Conservation (phyloP, 1,140 invertebrate genomes). For the Drosophila fuyamai region DNA sequence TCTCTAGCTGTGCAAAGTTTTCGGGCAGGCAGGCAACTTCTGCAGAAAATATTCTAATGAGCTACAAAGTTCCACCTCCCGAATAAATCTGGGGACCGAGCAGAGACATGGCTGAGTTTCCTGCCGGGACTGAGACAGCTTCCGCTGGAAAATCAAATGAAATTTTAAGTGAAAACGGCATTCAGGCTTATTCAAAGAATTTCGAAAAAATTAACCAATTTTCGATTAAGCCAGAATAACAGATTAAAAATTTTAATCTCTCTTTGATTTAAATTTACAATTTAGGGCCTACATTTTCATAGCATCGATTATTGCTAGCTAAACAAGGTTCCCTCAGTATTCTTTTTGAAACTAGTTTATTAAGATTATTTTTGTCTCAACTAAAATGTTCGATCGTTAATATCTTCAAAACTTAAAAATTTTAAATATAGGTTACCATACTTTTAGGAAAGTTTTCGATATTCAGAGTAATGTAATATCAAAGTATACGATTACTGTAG, state of each 20-base stretch:
- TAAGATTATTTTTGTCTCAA: too few species aligned
- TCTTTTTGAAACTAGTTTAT: too few species aligned
- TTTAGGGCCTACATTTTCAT: too few species aligned
- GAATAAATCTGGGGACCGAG: constrained; percentile 7
- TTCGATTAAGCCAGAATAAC: background rate
- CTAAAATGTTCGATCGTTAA: too few species aligned
- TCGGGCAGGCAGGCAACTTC: constrained; percentile 39
- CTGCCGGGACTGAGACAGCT: constrained; percentile 34
- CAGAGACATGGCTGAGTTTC: constrained; percentile 37
- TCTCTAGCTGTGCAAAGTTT: constrained; percentile 46
- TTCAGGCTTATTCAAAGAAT: constrained; percentile 13
- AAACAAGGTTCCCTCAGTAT: too few species aligned
- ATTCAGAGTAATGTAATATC: background rate
- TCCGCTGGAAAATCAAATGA: constrained; percentile 56
- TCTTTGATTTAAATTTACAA: too few species aligned
- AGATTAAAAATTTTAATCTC: too few species aligned
- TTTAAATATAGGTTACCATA: too few species aligned
- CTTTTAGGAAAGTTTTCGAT: background rate
- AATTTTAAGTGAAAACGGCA: constrained; percentile 44
- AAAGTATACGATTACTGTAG: too few species aligned
- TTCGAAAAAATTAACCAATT: background rate
- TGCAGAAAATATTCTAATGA: constrained; percentile 81
- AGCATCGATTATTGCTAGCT: too few species aligned
- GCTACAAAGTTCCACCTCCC: constrained; percentile 64
- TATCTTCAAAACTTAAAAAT: too few species aligned